Percentiles rank a stretch among this genome's conserved stretches.
These are phyloP conservation scores for Lagopus muta DNA, from an alignment of 2,113 vertebrate species.

Conservation along the genomic window DNA sequence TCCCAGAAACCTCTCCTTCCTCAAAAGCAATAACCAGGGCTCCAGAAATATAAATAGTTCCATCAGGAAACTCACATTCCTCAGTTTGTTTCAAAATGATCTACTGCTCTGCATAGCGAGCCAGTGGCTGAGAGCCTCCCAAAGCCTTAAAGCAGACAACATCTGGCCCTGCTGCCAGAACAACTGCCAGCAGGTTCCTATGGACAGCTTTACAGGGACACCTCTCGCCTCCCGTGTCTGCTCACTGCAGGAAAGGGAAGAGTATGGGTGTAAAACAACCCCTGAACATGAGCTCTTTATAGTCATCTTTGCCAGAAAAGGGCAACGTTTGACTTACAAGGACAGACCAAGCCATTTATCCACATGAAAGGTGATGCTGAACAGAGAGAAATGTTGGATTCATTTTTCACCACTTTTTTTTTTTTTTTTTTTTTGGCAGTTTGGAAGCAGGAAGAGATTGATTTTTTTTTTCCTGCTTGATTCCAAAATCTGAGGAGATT, in stretches of 20 bases:
- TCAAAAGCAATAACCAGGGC: background rate
- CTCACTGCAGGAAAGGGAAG: background rate
- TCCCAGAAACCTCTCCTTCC: background rate
- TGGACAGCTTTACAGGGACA: background rate
- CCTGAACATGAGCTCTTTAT: background rate
- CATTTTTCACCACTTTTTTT: background rate
- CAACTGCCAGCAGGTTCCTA: background rate
- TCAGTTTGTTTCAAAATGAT: background rate
- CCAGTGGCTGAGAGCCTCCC: conserved; percentile 23
- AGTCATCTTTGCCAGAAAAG: conserved; percentile 12
- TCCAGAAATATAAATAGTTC: background rate
- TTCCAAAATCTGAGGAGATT: background rate
- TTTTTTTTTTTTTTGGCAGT: background rate
- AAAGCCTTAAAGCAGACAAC: background rate
- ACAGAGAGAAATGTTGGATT: background rate
- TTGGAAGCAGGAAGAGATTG: background rate
- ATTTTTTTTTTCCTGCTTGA: background rate
- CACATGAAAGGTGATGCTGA: conserved; percentile 27
- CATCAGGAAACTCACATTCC: background rate
- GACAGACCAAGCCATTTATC: background rate
- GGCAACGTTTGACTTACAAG: background rate
- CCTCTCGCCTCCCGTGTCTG: background rate
- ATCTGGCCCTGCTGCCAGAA: background rate
- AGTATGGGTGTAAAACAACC: background rate
- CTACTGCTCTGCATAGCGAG: background rate